These are phyloP conservation scores for Chrysemys picta DNA, from an alignment of 2,113 vertebrate species.

Conservation along the genomic window DNA sequence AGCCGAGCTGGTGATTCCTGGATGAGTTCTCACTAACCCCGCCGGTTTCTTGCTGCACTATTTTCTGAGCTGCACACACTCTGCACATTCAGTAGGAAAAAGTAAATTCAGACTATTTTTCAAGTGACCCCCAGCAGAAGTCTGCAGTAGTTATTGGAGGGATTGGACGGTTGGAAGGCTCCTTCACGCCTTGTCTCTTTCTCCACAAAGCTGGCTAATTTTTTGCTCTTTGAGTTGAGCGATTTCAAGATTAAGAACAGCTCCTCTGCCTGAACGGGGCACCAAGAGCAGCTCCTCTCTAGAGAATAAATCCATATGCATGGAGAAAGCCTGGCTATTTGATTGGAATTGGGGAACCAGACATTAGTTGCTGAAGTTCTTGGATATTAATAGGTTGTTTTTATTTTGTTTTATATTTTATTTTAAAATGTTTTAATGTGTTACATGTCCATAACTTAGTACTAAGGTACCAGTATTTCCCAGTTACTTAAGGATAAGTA, in stretches of 20 bases:
- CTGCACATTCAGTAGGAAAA: fast-evolving
- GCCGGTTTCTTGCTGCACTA: background rate
- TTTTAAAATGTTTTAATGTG: background rate
- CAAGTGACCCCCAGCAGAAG: fast-evolving
- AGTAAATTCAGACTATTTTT: background rate
- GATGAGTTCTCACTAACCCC: fast-evolving
- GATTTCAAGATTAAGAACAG: background rate
- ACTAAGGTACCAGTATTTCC: background rate
- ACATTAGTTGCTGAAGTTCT: fast-evolving
- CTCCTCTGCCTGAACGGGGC: background rate
- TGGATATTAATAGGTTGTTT: background rate
- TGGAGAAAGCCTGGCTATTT: background rate
- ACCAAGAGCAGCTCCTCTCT: fast-evolving
- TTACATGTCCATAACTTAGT: background rate
- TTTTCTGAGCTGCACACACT: background rate
- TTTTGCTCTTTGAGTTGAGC: background rate
- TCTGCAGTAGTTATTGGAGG: background rate
- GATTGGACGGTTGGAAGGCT: background rate
- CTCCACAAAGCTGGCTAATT: fast-evolving
- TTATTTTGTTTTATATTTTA: background rate
- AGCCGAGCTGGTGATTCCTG: fast-evolving
- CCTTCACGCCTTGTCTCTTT: fast-evolving
- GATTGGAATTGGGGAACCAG: background rate
- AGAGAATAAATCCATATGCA: fast-evolving
- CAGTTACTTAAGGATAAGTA: fast-evolving